A percentile compares a stretch with the other conserved stretches of the same genome.
phyloP scores from a whole-genome alignment of 2,888 invertebrate species.

The Entomobrya multifasciata region DNA sequence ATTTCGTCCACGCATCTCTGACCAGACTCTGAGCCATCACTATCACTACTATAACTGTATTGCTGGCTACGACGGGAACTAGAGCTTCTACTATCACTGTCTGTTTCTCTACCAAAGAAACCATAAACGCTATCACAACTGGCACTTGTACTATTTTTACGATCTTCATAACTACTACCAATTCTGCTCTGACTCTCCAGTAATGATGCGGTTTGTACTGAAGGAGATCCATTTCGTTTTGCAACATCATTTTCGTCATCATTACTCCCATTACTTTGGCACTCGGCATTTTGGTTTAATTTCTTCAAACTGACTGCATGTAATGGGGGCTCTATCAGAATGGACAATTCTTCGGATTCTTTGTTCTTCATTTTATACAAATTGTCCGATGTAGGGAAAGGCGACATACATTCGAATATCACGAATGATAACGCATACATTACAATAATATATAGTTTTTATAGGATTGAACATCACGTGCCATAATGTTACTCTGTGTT shows the following conservation, averaged over 20 bases:
- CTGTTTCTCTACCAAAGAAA: slow-evolving; percentile 27
- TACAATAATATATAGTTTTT: background rate
- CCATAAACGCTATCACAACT: slow-evolving; percentile 24
- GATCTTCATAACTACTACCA: slow-evolving; percentile 34
- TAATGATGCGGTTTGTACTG: slow-evolving; percentile 18
- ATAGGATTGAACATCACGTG: background rate
- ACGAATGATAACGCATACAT: background rate
- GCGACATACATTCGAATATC: background rate
- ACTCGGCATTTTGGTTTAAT: background rate
- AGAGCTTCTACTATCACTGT: background rate
- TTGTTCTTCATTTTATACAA: background rate
- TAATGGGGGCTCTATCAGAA: background rate
- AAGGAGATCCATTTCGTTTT: slow-evolving; percentile 3
- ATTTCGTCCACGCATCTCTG: background rate
- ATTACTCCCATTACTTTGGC: background rate
- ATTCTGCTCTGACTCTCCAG: background rate
- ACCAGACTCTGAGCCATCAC: too few species aligned
- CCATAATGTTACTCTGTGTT: background rate
- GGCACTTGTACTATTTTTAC: slow-evolving; percentile 22
- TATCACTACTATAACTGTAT: background rate
- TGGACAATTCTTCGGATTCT: background rate
- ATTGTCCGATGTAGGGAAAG: background rate
- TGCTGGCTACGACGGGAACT: background rate
- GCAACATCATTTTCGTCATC: background rate
- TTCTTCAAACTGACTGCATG: background rate